phyloP scores from a whole-genome alignment of 2,113 vertebrate genomes.

The Varanus salvator region DNA sequence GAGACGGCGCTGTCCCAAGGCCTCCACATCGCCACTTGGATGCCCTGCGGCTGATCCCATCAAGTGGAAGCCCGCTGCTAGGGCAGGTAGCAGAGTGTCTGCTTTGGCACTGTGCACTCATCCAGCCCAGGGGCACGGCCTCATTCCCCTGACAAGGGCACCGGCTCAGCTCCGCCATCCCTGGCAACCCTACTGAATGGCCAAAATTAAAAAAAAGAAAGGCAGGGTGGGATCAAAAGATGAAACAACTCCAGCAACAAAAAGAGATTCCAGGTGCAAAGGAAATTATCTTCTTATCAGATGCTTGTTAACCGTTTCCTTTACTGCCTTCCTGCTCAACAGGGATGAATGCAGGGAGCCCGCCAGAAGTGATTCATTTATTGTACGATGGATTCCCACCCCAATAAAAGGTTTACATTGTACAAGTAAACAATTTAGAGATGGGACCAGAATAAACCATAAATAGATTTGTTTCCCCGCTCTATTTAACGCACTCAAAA shows the following conservation, averaged over 20 bases:
- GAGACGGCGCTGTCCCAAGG: background rate
- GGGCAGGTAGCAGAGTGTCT: background rate
- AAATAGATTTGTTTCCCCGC: conserved; percentile 76
- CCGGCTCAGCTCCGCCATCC: conserved; percentile 32
- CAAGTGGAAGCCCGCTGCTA: background rate
- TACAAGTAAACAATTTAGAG: conserved; percentile 74
- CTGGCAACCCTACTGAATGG: conserved; percentile 75
- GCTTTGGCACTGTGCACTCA: conserved; percentile 18
- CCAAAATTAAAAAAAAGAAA: conserved; percentile 47
- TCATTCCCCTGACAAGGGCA: conserved; percentile 59
- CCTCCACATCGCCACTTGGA: background rate
- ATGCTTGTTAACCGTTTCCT: conserved; percentile 87
- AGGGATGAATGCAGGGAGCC: conserved; percentile 63
- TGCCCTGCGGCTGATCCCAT: background rate
- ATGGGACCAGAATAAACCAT: conserved; percentile 59
- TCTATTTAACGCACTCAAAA: conserved; percentile 58
- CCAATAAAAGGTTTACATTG: conserved; percentile 68
- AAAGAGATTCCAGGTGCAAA: conserved; percentile 76
- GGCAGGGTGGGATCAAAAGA: conserved; percentile 66
- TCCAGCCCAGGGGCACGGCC: background rate
- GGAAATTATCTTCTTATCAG: conserved; percentile 87
- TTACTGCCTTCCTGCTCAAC: conserved; percentile 74
- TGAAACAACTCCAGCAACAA: conserved; percentile 86
- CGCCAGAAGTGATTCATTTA: conserved; percentile 77
- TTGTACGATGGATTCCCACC: conserved; percentile 62